Base-by-base conservation (phyloP, 2,113 vertebrate genomes). In the Oreochromis niloticus region DNA sequence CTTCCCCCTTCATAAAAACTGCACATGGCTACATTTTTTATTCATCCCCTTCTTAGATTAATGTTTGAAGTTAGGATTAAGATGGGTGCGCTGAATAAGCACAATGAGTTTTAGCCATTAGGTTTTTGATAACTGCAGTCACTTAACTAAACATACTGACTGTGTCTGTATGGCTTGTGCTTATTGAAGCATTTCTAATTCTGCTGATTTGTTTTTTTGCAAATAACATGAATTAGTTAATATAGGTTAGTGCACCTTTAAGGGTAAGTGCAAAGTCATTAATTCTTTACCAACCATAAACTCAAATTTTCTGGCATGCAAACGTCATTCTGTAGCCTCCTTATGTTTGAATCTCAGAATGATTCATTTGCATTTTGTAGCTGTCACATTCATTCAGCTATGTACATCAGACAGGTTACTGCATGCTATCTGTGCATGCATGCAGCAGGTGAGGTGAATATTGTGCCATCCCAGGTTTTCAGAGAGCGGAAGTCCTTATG, bases 321-420 rank as follows among this genome's bases (percentile, higher is more conserved):
- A 24, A 36, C 30, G 48, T 48, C 6, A 66, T 34, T 68, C 6
- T 61, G 24, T 6, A 48, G 56, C 34, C 10, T 17, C 13, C 8
- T 59, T 16, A 13, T 68, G 36, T 17, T 27, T 9, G 19, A 19
- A 48, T 7, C 27, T 46, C 32, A 63, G 27, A 22, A 32, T 24
- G 36, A 22, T 9, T 36, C 7, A 73, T 91, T 91, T 93, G 88
- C 63, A 87, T 91, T 59, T 27, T n/a, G 32, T 34, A 57, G 19
- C 41, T n/a, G 71, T 85, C 22, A 88, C 66, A 66, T 83, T 88
- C 63, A 84, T 81, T 90, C 84, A 75, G 75, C 82, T 85, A 27
- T 34, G 48, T 87, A 68, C 87, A 86, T 89, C 83, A 75, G 71
- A 52, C 90, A 91, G 7, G 91, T 88, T 78, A 59, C 41, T 52